Evolutionary conservation across 2,888 invertebrate species (phyloP), one percentile per base, ranked within the genome.

Genomic region (Acleris literana): DNA sequence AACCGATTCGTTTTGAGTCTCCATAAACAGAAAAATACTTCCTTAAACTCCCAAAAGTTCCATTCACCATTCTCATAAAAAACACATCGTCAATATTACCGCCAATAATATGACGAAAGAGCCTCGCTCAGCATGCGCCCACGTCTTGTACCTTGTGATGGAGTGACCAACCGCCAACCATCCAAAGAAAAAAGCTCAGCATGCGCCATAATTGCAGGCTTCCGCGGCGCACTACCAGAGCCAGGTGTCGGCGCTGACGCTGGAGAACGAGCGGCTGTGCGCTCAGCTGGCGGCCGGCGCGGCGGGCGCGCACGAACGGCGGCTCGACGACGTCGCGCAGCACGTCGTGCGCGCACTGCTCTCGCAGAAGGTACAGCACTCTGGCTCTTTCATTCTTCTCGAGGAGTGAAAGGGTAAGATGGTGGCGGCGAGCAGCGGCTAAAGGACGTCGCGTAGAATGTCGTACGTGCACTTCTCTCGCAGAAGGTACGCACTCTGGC

Each of bases 291-390:
- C 83, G 70, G 76, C 90, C 0, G 83, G 81, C 11, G 84, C 86
- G 2, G 82, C 88, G 93, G 80, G 95, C 70, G 96, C 97, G 78
- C 97, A 97, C 87, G 96, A 97, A 89, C 90, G 95, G 77, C 94
- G 97, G 85, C 88, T 97, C 78, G 96, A 97, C 90, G 96, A 97
- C 88, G 96, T 97, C 71, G 97, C 96, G 69, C 96, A 96, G 85
- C 96, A 96, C 83, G 96, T 96, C 72, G 96, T 97, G 66, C 95
- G 96, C 75, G 97, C 97, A 58, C 93, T 97, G 71, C 94, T 97
- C 74, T 95, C 96, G 57, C 97, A 97, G 93, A 97, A 97, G 95
- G 97, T 97, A 65, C 25, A 16, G 2, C 33, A 9, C 33, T 39
- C 13, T 13, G 39, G 39, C 39, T 39, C 39, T 39, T 39, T 39